A percentile compares a stretch with the other conserved stretches of the same genome.
Evolutionary conservation across 2,888 invertebrate genomes (phyloP).

Genomic region (Cremastinae sp.): DNA sequence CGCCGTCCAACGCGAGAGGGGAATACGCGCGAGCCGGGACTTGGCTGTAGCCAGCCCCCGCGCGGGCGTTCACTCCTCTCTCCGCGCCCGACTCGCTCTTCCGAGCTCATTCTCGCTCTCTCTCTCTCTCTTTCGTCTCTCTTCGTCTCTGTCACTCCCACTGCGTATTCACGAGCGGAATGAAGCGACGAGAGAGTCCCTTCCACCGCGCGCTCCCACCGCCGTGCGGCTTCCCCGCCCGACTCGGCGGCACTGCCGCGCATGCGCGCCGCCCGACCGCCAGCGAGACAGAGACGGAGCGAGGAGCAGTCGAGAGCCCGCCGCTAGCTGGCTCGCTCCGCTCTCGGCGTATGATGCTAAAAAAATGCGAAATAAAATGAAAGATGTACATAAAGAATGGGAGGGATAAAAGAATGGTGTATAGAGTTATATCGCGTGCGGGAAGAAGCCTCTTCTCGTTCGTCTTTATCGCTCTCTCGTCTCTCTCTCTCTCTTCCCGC

Average conservation of each 20-base stretch:
- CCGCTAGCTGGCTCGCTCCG: constrained; percentile 35
- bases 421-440: constrained; percentile 58
- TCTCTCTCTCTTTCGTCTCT: constrained; percentile 6
- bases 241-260: not conserved
- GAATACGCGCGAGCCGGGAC: constrained; percentile 26
- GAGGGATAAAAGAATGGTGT: constrained; percentile 33
- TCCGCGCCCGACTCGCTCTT: constrained; percentile 7
- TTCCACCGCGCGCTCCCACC: constrained; percentile 41
- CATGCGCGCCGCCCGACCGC: constrained; percentile 9
- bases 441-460: constrained; percentile 42
- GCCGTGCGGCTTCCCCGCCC: not conserved
- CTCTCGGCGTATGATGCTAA: constrained; percentile 48
- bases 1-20: constrained; percentile 31
- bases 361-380: constrained; percentile 30
- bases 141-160: no score
- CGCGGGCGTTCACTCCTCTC: constrained; percentile 75
- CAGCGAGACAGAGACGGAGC: not conserved
- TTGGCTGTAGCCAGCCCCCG: constrained; percentile 69
- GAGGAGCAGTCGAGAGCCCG: not conserved
- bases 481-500: not conserved
- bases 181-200: no score
- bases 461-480: not conserved
- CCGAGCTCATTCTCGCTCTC: no score
- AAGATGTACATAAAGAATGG: constrained; percentile 3
- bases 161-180: no score